Evolutionary conservation across 2,888 invertebrate genomes (phyloP).

Genomic region (Hypselothyrea guttata): DNA sequence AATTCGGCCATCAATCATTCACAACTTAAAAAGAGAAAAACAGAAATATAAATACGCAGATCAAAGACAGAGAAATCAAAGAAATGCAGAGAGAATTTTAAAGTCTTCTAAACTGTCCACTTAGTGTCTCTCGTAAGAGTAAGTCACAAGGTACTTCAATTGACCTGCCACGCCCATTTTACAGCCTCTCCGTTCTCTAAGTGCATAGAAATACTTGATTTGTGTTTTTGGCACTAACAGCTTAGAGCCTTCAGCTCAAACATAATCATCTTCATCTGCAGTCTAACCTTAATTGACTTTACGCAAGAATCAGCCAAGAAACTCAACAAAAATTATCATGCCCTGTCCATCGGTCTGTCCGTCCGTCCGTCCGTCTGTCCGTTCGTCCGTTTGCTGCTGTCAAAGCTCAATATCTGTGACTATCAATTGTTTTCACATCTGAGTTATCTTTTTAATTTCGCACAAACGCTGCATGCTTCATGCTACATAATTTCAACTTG

Average conservation of each 20-base stretch:
- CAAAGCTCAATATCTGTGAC: conserved; percentile 76
- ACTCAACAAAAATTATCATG: conserved; percentile 55
- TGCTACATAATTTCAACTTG: conserved; percentile 63
- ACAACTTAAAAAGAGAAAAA: conserved; percentile 20
- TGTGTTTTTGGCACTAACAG: no score
- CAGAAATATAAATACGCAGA: conserved; percentile 31
- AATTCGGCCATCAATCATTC: conserved; percentile 65
- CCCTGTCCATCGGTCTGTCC: conserved; percentile 61
- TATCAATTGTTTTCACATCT: conserved; percentile 78
- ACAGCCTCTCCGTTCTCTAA: no score
- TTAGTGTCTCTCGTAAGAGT: no score
- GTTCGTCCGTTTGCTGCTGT: conserved; percentile 45
- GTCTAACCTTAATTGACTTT: conserved; percentile 70
- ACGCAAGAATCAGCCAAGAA: conserved; percentile 46
- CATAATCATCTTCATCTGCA: conserved; percentile 19
- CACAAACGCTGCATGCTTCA: conserved; percentile 51
- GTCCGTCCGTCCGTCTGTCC: no score
- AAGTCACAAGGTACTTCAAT: no score
- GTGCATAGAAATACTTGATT: no score
- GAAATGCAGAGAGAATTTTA: not conserved
- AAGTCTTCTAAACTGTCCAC: conserved; percentile 5
- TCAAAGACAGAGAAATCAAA: conserved; percentile 55
- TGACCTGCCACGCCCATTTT: no score
- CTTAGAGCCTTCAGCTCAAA: conserved; percentile 53
- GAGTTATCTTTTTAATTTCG: conserved; percentile 78